Evolutionary conservation across 2,797 vertebrate species (phyloP).

Genomic region (Pangasius mekongensis): DNA sequence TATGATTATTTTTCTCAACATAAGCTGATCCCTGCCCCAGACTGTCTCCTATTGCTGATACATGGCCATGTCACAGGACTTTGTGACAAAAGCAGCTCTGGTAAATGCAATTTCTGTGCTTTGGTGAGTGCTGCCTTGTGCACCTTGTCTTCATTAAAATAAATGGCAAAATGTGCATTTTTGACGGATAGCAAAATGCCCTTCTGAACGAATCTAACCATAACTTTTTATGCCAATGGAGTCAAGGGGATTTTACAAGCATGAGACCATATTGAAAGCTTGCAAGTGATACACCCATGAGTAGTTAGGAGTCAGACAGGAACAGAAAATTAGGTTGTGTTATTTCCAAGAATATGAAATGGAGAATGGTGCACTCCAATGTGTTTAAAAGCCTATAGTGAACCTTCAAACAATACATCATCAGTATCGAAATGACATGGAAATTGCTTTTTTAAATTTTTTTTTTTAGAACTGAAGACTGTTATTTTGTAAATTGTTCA

Average conservation of each 20-base stretch:
- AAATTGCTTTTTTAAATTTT: not conserved
- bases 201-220: not conserved
- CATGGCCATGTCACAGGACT: not conserved
- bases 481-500: slow-evolving; percentile 12
- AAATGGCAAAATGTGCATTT: not conserved
- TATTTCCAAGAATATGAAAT: slow-evolving; percentile 2
- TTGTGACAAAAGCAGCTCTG: not conserved
- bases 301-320: not conserved
- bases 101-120: not conserved
- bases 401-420: not conserved
- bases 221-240: not conserved
- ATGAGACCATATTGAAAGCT: not conserved
- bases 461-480: not conserved
- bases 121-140: not conserved
- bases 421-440: slow-evolving; percentile 1
- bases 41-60: not conserved
- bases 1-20: not conserved
- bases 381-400: not conserved
- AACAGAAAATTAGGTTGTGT: not conserved
- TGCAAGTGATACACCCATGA: not conserved
- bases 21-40: not conserved
- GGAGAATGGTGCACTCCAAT: slow-evolving; percentile 12
- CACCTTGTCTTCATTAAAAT: not conserved
- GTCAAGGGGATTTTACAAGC: not conserved
- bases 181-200: not conserved